Evolutionary conservation across 2,797 vertebrate species (phyloP).

Genomic region (Arremon brunneinucha): DNA sequence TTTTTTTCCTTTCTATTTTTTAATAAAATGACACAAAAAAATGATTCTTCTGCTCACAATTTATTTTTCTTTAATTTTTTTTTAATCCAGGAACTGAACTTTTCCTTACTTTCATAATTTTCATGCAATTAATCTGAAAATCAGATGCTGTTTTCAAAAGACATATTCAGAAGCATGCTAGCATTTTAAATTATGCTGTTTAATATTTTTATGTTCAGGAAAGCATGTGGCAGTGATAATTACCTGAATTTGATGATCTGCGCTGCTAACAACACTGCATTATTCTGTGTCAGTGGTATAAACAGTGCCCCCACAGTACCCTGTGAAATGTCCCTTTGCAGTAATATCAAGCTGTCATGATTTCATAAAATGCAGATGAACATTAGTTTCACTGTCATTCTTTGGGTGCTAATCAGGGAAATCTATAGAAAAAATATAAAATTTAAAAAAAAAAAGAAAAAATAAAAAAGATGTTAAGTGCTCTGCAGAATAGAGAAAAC

Average conservation of each 20-base stretch:
- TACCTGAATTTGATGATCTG: not conserved
- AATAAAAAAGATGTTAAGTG: accelerated
- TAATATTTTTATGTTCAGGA: conserved; percentile 11
- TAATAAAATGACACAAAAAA: not conserved
- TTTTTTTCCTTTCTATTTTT: no score
- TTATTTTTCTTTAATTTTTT: not conserved
- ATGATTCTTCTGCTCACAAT: not conserved
- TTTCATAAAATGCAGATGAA: not conserved
- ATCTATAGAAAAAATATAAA: not conserved
- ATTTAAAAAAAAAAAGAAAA: not conserved
- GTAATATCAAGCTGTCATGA: not conserved
- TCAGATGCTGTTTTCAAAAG: not conserved
- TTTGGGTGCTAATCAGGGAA: not conserved
- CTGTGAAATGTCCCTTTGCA: not conserved
- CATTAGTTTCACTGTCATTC: not conserved
- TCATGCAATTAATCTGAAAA: not conserved
- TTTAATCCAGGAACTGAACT: not conserved
- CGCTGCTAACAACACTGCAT: not conserved
- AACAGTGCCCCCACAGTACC: not conserved
- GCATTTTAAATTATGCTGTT: not conserved
- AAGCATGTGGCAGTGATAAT: not conserved
- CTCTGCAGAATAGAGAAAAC: not conserved
- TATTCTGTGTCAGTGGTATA: not conserved
- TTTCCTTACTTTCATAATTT: not conserved
- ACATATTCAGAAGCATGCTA: not conserved